Conservation (phyloP, 2,888 invertebrate species). For the Hybos culiciformis region DNA sequence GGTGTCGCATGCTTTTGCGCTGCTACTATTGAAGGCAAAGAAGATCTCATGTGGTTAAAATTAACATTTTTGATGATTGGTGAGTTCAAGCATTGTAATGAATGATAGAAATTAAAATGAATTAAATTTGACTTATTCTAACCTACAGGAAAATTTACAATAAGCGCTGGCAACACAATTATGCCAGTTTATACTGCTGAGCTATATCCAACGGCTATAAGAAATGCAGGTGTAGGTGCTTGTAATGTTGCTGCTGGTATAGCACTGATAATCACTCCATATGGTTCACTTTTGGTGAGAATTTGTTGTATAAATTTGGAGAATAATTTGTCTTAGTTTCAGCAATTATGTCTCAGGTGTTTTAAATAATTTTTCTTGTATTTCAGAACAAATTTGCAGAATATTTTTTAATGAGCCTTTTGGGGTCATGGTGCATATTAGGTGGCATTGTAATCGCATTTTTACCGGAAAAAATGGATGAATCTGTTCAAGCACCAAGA, state of each 20-base stretch:
- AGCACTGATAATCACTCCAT: slow-evolving; percentile 60
- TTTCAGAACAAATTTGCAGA: slow-evolving; percentile 47
- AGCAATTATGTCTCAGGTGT: not conserved
- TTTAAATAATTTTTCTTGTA: not conserved
- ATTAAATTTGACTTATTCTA: slow-evolving; percentile 5
- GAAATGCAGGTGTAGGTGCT: slow-evolving; percentile 58
- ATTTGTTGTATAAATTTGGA: not conserved
- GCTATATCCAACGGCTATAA: slow-evolving; percentile 54
- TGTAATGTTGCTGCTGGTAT: slow-evolving; percentile 64
- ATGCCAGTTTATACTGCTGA: slow-evolving; percentile 64
- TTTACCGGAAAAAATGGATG: slow-evolving; percentile 56
- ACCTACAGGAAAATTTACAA: slow-evolving; percentile 48
- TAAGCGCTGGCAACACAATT: slow-evolving; percentile 65
- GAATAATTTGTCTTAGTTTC: not conserved
- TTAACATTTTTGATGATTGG: slow-evolving; percentile 65
- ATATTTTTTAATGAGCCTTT: slow-evolving; percentile 56
- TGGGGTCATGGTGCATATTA: slow-evolving; percentile 53
- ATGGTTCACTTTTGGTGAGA: slow-evolving; percentile 61
- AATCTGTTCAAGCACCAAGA: slow-evolving; percentile 11
- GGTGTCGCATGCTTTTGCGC: slow-evolving; percentile 57
- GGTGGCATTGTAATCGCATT: slow-evolving; percentile 60
- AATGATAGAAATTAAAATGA: not conserved
- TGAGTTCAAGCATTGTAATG: slow-evolving; percentile 14
- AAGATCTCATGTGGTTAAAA: slow-evolving; percentile 49
- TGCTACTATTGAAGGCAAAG: slow-evolving; percentile 39